These are phyloP conservation scores for Venustoraphidia nigricollis DNA, from an alignment of 2,888 invertebrate genomes.

Conservation along the genomic window DNA sequence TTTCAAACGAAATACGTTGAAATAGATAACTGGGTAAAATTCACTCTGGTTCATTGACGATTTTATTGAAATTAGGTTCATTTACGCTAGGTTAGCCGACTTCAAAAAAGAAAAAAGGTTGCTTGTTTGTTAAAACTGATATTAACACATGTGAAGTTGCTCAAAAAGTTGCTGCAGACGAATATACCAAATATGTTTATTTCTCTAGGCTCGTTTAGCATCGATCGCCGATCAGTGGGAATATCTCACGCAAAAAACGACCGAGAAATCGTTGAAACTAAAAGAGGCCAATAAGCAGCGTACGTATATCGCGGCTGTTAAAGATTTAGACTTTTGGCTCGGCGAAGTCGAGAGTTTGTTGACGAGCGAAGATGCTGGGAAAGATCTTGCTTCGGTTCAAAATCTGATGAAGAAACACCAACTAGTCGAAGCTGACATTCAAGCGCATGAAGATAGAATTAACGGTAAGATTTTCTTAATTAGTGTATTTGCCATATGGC, in stretches of 20 bases:
- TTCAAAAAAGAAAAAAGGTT: too few species aligned
- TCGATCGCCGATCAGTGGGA: constrained; percentile 98
- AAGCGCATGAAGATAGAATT: constrained; percentile 90
- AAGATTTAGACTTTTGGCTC: constrained; percentile 99
- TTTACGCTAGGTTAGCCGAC: too few species aligned
- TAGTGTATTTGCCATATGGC: too few species aligned
- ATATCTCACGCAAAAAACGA: constrained; percentile 91
- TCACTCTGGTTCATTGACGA: too few species aligned
- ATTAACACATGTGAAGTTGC: too few species aligned
- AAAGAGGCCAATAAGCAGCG: constrained; percentile 99
- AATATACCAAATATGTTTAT: constrained; percentile 17
- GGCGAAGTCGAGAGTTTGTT: constrained; percentile 95
- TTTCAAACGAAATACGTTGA: too few species aligned
- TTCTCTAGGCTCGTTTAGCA: constrained; percentile 42
- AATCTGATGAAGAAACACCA: constrained; percentile 98
- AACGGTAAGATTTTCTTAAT: constrained; percentile 35
- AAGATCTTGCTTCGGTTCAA: constrained; percentile 95
- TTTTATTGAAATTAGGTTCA: too few species aligned
- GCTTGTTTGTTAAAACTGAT: background rate
- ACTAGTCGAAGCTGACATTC: constrained; percentile 94
- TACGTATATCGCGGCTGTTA: constrained; percentile 97
- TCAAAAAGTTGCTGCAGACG: too few species aligned
- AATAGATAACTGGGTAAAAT: too few species aligned
- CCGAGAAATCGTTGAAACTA: constrained; percentile 93
- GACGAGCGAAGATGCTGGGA: constrained; percentile 93